These are phyloP conservation scores for Lasioglossum morio DNA, from an alignment of 2,888 invertebrate genomes.

Conservation along the genomic window DNA sequence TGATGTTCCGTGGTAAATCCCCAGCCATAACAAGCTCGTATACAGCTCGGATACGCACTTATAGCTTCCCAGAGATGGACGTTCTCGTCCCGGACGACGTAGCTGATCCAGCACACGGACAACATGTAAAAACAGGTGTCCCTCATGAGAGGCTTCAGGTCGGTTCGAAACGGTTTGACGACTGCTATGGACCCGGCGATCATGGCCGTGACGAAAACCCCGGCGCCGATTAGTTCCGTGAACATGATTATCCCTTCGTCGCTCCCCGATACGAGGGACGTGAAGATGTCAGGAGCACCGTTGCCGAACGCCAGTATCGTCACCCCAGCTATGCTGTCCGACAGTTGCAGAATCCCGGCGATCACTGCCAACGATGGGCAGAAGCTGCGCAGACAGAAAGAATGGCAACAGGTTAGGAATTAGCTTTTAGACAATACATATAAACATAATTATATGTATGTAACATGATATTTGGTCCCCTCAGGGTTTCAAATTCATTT, in stretches of 20 bases:
- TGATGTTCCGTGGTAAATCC: background rate
- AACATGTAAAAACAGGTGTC: conserved; percentile 79
- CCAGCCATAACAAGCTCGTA: background rate
- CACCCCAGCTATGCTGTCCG: conserved; percentile 87
- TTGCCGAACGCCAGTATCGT: conserved; percentile 90
- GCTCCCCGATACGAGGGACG: conserved; percentile 86
- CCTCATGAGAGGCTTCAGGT: conserved; percentile 75
- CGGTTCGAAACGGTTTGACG: conserved; percentile 85
- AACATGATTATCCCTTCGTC: conserved; percentile 82
- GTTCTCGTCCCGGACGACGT: conserved; percentile 84
- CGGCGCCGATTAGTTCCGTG: conserved; percentile 86
- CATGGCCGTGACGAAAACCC: conserved; percentile 87
- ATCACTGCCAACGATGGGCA: conserved; percentile 86
- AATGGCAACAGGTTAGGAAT: background rate
- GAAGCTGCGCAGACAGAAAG: conserved; percentile 82
- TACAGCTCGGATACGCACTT: conserved; percentile 75
- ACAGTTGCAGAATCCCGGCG: conserved; percentile 84
- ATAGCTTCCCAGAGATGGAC: conserved; percentile 85
- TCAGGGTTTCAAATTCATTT: too few relatives aligned
- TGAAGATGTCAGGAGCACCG: conserved; percentile 89
- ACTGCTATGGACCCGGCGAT: conserved; percentile 87
- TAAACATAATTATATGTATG: too few relatives aligned
- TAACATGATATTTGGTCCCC: too few relatives aligned
- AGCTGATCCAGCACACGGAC: conserved; percentile 85
- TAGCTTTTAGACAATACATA: too few relatives aligned